A percentile compares a stretch with the other conserved stretches of the same genome.
Conservation (phyloP, 2,888 invertebrate genomes). For the Ctena decussata region DNA sequence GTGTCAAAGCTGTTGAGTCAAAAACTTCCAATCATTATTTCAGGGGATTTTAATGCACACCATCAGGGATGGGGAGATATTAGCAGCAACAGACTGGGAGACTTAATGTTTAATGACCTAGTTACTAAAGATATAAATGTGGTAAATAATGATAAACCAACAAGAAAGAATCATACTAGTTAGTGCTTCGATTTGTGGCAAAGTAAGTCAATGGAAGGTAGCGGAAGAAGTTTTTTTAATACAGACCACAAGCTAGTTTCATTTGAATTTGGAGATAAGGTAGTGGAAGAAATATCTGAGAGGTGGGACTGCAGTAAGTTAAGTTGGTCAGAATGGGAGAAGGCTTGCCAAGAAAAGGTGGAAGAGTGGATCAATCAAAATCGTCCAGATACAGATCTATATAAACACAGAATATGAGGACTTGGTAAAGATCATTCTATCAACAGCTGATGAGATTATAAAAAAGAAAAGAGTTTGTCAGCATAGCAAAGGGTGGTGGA, state of each 20-base stretch:
- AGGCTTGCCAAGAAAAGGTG: background rate
- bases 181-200: background rate
- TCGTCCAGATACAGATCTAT: background rate
- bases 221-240: constrained; percentile 4
- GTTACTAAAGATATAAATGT: background rate
- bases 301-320: background rate
- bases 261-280: background rate
- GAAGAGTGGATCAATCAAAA: background rate
- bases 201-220: constrained; percentile 22
- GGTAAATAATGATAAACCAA: constrained; percentile 1
- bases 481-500: constrained; percentile 24
- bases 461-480: constrained; percentile 8
- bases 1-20: background rate
- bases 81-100: background rate
- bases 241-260: background rate
- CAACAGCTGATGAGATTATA: background rate
- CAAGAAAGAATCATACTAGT: constrained; percentile 7
- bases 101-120: background rate
- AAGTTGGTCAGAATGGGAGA: background rate
- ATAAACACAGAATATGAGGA: background rate
- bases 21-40: background rate
- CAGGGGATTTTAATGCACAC: constrained; percentile 25
- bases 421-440: background rate
- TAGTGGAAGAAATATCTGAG: background rate
- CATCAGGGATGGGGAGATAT: constrained; percentile 19